A percentile compares a stretch with the other conserved stretches of the same genome.
These are phyloP conservation scores for Chloropsis cyanopogon DNA, from an alignment of 2,113 vertebrate species.

Conservation along the genomic window DNA sequence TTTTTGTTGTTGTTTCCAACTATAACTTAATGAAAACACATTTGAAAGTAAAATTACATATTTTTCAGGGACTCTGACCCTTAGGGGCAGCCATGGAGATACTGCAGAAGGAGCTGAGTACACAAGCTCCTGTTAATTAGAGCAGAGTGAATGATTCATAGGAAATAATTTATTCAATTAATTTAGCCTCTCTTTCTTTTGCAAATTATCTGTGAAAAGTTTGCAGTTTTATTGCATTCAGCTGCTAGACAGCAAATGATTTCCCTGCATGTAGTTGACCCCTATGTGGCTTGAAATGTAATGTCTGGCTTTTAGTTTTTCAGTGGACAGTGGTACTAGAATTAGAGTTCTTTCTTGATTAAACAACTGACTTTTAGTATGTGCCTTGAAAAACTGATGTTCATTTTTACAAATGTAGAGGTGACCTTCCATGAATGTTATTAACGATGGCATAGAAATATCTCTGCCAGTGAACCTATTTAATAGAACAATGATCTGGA, in stretches of 20 bases:
- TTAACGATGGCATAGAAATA: neutral
- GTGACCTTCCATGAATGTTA: constrained; percentile 2
- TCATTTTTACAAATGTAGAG: neutral
- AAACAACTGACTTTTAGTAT: neutral
- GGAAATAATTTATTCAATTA: constrained; percentile 68
- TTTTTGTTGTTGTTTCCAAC: constrained; percentile 36
- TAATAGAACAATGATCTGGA: constrained; percentile 33
- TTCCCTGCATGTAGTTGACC: neutral
- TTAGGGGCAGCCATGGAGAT: constrained; percentile 47
- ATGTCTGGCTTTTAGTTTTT: neutral
- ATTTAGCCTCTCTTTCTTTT: constrained; percentile 50
- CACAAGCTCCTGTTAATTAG: constrained; percentile 58
- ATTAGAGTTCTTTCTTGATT: neutral
- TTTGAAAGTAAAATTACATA: constrained; percentile 63
- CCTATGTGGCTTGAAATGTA: neutral
- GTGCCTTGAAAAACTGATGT: neutral
- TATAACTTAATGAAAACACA: constrained; percentile 54
- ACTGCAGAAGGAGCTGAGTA: constrained; percentile 42
- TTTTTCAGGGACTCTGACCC: constrained; percentile 58
- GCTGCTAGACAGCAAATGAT: neutral
- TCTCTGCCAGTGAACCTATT: neutral
- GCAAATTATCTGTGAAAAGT: constrained; percentile 42
- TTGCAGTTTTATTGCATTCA: constrained; percentile 31
- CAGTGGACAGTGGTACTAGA: neutral
- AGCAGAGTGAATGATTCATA: constrained; percentile 54